Conservation (phyloP, 2,113 vertebrate species). For the Podarcis cretensis region DNA sequence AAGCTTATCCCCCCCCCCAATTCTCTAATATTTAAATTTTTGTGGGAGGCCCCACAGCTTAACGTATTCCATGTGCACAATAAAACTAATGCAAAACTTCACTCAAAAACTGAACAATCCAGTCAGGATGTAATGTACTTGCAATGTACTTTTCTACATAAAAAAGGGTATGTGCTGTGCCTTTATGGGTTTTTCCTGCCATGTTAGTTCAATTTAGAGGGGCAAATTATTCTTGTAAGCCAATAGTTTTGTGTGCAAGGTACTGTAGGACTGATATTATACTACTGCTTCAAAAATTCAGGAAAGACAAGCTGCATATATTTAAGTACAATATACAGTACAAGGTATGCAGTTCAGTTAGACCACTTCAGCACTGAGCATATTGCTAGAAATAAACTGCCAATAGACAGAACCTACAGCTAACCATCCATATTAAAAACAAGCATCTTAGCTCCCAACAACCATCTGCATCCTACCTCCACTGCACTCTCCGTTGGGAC, state of each 20-base stretch:
- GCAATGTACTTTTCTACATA: background rate
- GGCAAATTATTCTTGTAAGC: background rate
- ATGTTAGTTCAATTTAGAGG: background rate
- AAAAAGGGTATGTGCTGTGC: background rate
- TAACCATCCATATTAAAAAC: background rate
- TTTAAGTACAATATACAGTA: background rate
- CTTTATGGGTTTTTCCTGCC: background rate
- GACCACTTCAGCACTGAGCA: background rate
- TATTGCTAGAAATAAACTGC: background rate
- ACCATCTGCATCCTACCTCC: background rate
- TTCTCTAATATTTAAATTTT: background rate
- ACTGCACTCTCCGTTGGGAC: background rate
- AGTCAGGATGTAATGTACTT: background rate
- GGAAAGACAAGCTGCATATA: background rate
- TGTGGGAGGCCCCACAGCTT: background rate
- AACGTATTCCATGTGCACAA: background rate
- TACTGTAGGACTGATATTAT: background rate
- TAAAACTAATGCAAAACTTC: background rate
- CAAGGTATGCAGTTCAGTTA: background rate
- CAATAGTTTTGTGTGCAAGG: background rate
- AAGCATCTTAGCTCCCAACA: background rate
- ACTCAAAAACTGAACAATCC: rapidly evolving
- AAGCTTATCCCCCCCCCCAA: background rate
- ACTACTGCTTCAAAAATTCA: background rate
- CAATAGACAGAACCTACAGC: background rate